Evolutionary conservation across 2,888 invertebrate genomes (phyloP), one percentile per base, ranked within the genome.

Genomic region (Aspidiotus destructor): DNA sequence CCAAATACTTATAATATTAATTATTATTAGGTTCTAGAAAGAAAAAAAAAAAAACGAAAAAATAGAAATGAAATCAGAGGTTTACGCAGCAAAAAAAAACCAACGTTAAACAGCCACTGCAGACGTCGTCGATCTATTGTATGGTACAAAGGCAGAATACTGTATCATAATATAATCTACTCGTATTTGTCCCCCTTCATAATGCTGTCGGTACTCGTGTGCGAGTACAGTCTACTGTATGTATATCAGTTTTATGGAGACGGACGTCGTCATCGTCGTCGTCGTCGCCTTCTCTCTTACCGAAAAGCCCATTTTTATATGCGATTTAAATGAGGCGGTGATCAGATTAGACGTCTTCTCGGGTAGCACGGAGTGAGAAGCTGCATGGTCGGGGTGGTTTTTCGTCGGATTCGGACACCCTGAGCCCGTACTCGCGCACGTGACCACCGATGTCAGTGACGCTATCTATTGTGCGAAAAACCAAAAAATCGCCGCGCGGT

Each of bases 241-340:
- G 40, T 40, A 58, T 58, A 58, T 58, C 40, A 58, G 58, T 40
- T 28, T 58, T 58, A 48, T 48, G 48, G 48, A 48, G 48, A 48
- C 48, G 48, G n/a, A n/a, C 48, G 48, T 48, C 48, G 48, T 48
- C 11, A 5, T 28, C 28, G 28, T 48, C 11, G 28, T 28, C 28
- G 28, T 28, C 28, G 28, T 28, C 28, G 28, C 28, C 28, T 28
- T 28, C 28, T 28, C 28, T 28, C 28, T 28, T 28, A 28, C 28
- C 28, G 28, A 28, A 28, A 28, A 28, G 28, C 28, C 28, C 28
- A 48, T 62, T 42, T 62, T 28, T 64, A 64, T 54, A 64, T 17
- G 64, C 55, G 64, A 64, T 64, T 64, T 64, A 64, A 64, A 64
- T 64, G 64, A 64, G 55, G 42, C 55, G 41, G 64, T 41, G 53